Evolutionary conservation across 64 coral and sea anemone genomes (phyloP), one percentile per base, ranked within the genome.

Genomic region (Stylophora pistillata): DNA sequence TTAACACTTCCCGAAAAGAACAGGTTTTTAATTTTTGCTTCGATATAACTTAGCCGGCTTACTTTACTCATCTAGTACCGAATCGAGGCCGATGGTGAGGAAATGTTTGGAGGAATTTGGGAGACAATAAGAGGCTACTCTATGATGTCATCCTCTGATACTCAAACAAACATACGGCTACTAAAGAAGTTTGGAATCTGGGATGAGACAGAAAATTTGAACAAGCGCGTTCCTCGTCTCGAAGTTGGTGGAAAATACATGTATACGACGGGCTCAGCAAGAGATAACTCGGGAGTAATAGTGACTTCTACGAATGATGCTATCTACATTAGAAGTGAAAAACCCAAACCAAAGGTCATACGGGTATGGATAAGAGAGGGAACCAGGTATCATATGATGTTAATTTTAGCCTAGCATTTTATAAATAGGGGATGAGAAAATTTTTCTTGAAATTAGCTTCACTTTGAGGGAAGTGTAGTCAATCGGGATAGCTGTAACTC

Each of bases 21-120:
- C 37, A 4, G 37, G 7, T 4, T 47, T 3, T 47, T 47, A 47
- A 47, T 47, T 47, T 47, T 47, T 7, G 37, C 13, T 25, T 66
- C 10, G 21, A 66, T 66, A 18, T 18, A 20, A 9, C 9, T 30
- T 4, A 13, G 76, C n/a, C n/a, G n/a, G n/a, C 23, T 30, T 60
- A 16, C 14, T 78, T 14, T 55, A 63, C 29, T 74, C 16, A 28
- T 75, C 18, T 71, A 91, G 89, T 91, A 91, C 53, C 89, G 89
- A 26, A 84, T 91, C 60, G 89, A 91, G 32, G 89, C 89, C 15
- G 89, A 91, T 61, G 71, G 89, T 20, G 33, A 84, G 15, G 71
- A 91, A n/a, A 74, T 34, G 58, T 91, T 71, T 55, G 89, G 89
- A 5, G 89, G 81, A 21, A 91, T 91, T n/a, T 91, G 89, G 89